Evolutionary conservation across 1,140 invertebrate species (phyloP).

Genomic region (Rhizoglyphus robini): DNA sequence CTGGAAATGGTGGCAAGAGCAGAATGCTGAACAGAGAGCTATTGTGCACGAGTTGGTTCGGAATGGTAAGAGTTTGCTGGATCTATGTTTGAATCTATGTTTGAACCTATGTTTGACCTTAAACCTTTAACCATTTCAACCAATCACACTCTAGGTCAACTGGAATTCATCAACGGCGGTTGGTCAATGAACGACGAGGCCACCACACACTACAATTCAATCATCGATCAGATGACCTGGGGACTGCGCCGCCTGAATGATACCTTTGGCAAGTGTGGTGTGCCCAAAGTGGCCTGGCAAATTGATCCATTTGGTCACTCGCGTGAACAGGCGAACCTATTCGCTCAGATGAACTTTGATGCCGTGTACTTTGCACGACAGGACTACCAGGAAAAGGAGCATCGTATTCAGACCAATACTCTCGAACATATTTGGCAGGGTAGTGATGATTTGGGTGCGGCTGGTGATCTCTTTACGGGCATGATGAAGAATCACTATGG

Average conservation of each 20-base stretch:
- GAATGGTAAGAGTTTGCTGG: constrained; percentile 45
- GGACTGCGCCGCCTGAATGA: too few species aligned
- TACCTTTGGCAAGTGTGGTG: too few species aligned
- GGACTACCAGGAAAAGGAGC: constrained; percentile 13
- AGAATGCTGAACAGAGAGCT: constrained; percentile 44
- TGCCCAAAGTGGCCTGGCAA: too few species aligned
- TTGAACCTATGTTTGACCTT: neutral
- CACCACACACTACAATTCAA: too few species aligned
- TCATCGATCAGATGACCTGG: too few species aligned
- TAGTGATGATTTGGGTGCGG: constrained; percentile 18
- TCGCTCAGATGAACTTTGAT: constrained; percentile 32
- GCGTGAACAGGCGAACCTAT: too few species aligned
- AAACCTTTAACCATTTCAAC: too few species aligned
- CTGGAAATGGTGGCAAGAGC: constrained; percentile 78
- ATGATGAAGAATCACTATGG: neutral
- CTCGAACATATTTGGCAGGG: constrained; percentile 21
- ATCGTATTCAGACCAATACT: neutral
- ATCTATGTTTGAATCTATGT: neutral
- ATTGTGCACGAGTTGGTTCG: constrained; percentile 33
- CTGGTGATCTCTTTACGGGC: constrained; percentile 10
- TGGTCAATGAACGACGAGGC: too few species aligned
- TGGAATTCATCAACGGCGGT: constrained; percentile 88
- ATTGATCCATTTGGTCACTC: too few species aligned
- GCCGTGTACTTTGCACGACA: constrained; percentile 18
- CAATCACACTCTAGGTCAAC: constrained; percentile 46